Percentiles rank a stretch among this genome's conserved stretches.
These are phyloP conservation scores for Eulemur coronatus DNA, from an alignment of 2,797 vertebrate genomes.

Conservation along the genomic window DNA sequence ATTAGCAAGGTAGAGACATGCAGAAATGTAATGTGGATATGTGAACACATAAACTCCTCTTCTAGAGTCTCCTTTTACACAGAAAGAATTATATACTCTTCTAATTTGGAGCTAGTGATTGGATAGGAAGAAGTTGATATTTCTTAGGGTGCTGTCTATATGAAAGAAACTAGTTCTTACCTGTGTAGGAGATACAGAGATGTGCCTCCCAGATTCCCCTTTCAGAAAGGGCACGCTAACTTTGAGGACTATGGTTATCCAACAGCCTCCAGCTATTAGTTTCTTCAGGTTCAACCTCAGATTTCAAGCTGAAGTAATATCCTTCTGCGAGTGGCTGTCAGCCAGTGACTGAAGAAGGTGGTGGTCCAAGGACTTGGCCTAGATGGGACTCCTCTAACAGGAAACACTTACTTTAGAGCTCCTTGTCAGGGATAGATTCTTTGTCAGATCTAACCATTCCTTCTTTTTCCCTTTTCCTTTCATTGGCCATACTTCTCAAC, in stretches of 20 bases:
- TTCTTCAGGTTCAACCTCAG: not conserved
- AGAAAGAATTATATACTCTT: not conserved
- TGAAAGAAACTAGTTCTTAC: not conserved
- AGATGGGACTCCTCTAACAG: not conserved
- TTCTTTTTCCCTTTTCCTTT: not conserved
- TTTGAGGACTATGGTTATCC: not conserved
- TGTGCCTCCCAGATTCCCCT: not conserved
- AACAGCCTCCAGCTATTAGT: not conserved
- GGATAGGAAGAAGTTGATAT: not conserved
- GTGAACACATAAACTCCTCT: not conserved
- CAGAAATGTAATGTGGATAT: not conserved
- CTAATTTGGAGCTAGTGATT: not conserved
- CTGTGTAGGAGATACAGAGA: not conserved
- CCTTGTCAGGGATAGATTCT: accelerated
- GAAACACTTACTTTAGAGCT: not conserved
- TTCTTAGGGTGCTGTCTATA: not conserved
- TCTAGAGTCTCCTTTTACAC: not conserved
- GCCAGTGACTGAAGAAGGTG: not conserved
- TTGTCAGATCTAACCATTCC: not conserved
- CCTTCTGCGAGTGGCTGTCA: not conserved
- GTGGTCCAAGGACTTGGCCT: not conserved
- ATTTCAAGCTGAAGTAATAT: not conserved
- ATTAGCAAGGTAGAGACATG: not conserved
- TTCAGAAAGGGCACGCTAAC: not conserved
- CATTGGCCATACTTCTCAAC: not conserved